Evolutionary conservation across 92 coral and sea anemone species (phyloP).

Genomic region (Epizoanthus fatuus): DNA sequence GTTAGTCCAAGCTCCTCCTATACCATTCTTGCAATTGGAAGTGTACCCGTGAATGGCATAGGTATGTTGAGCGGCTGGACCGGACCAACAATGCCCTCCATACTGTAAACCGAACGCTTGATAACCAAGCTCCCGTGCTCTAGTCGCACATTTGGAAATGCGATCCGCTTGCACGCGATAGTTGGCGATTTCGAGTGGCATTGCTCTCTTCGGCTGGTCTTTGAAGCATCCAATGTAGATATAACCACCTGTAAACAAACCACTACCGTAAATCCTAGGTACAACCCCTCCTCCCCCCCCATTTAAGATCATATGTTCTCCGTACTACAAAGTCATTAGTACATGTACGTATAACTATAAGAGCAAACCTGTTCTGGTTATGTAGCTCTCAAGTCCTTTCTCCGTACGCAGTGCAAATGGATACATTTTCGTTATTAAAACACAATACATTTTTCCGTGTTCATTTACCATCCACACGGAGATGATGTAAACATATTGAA

Average conservation of each 20-base stretch:
- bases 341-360: too few species aligned
- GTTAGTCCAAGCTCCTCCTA: constrained; percentile 10
- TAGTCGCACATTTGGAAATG: not conserved
- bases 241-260: not conserved
- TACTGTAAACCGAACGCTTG: not conserved
- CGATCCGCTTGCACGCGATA: not conserved
- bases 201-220: not conserved
- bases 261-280: too few species aligned
- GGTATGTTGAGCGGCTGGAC: constrained; percentile 20
- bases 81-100: constrained; percentile 16
- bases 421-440: too few species aligned
- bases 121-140: not conserved
- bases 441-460: too few species aligned
- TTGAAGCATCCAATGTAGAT: not conserved
- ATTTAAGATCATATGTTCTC: too few species aligned
- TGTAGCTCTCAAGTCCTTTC: too few species aligned
- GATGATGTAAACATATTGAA: too few species aligned
- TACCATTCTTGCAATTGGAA: constrained; percentile 10
- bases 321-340: too few species aligned
- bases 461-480: too few species aligned
- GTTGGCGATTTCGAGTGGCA: not conserved
- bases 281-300: too few species aligned
- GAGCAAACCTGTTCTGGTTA: too few species aligned
- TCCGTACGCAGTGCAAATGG: too few species aligned
- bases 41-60: not conserved